Evolutionary conservation across 2,888 invertebrate species (phyloP), one percentile per base, ranked within the genome.

Genomic region (Flexamia atlantica): DNA sequence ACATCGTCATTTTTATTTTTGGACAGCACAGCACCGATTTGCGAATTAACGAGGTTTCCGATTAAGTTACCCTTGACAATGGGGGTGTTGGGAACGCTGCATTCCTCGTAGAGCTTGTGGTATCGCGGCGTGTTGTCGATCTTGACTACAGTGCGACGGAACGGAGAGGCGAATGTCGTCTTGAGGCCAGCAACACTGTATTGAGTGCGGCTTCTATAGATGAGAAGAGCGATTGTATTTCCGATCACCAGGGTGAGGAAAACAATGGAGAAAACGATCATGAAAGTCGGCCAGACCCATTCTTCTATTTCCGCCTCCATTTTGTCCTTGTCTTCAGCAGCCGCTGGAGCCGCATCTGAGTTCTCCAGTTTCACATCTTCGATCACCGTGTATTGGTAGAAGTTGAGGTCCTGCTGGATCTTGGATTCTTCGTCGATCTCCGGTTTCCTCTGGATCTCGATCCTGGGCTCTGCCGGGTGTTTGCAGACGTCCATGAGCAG

Each of bases 401-500:
- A 50, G 50, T 76, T 50, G 25, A 76, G 46, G 17, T 82, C 32
- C 50, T 76, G 46, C 50, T 76, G 46, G 1, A 25, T 28, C 10
- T 46, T 50, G 28, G n/a, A 12, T 1, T 82, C 68, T 23, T 70
- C 42, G 42, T 57, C 25, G 5, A 46, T 40, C n/a, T 57, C 60
- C 42, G 50, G 57, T 36, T 72, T 42, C 23, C 57, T 17, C 36
- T 53, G 32, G 5, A 76, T 25, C n/a, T 83, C 76, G 20, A 64
- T 81, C 28, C 74, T 74, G 3, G 57, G 40, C n/a, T 20, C 74
- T 2, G 28, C 57, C 32, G 40, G 42, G 1, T 17, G 53, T 40
- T 60, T 25, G 86, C 91, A 91, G 17, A 90, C 88, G 30, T 88
- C 84, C 81, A 88, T 89, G 0, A 89, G 89, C n/a, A 91, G 87